These are phyloP conservation scores for Andrena flavipes DNA, from an alignment of 2,888 invertebrate species.

Conservation along the genomic window DNA sequence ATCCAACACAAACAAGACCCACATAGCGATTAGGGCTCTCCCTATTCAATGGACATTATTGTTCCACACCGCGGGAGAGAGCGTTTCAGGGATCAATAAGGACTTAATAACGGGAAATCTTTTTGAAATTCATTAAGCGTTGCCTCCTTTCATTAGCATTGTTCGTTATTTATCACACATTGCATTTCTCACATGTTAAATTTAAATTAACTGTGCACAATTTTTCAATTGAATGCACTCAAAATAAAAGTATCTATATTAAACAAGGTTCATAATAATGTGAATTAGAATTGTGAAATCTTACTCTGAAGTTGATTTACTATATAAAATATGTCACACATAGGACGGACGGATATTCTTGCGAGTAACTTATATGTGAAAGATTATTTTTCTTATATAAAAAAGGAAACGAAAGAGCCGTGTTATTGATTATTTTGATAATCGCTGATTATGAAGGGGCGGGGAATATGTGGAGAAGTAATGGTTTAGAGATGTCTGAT, in stretches of 20 bases:
- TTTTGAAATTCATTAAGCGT: background rate
- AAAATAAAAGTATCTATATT: no score
- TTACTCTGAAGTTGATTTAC: no score
- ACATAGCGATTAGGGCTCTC: conserved; percentile 29
- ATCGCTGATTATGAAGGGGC: background rate
- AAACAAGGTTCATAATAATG: no score
- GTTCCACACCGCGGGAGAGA: background rate
- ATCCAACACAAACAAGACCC: conserved; percentile 32
- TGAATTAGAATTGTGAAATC: no score
- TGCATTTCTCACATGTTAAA: background rate
- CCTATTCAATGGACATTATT: conserved; percentile 33
- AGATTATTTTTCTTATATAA: no score
- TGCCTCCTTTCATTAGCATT: background rate
- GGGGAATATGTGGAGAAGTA: conserved; percentile 45
- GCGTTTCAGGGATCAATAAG: background rate
- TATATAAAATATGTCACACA: no score
- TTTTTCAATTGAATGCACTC: no score
- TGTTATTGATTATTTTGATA: conserved; percentile 29
- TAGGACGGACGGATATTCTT: no score
- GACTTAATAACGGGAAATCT: background rate
- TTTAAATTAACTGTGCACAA: no score
- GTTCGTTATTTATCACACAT: background rate
- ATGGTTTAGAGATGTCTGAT: conserved; percentile 44
- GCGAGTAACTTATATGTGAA: no score
- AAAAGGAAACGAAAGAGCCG: conserved; percentile 4